Evolutionary conservation across 2,888 invertebrate species (phyloP), one percentile per base, ranked within the genome.

Genomic region (Aricia artaxerxes): DNA sequence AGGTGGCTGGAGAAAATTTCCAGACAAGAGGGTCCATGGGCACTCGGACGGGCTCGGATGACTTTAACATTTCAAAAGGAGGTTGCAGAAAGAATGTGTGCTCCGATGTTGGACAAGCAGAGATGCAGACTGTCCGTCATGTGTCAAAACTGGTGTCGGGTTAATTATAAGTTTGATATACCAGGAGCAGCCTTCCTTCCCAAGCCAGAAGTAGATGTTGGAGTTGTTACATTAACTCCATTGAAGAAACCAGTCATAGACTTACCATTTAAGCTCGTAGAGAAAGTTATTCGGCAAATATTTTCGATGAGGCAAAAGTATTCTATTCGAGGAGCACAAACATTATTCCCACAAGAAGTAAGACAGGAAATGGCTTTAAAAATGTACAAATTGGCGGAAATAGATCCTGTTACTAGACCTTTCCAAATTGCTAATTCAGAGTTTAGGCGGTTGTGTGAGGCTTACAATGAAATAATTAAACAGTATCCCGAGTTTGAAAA

Each of bases 41-140:
- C 93, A 0, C 96, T 96, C 87, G 99, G 98, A 0, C 95, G 99
- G 75, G 96, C 97, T 0, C 95, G 96, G 79, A 96, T 99, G 96
- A 98, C 98, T 0, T 93, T 99, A 77, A 99, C 99, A 11, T 99
- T 99, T 95, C 99, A 99, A 91, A 97, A 98, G 86, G 99, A 99
- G 95, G 99, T 99, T 0, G 99, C 98, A 0, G 97, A 99, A 88
- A 95, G 99, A 83, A 97, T 99, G 91, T 96, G 97, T 6, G 98
- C 99, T 1, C 95, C 95, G 0, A 94, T 96, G 11, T 91, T 95
- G 35, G 90, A 95, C 77, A 89, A 92, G 1, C 97, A 98, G 86
- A 95, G 99, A 83, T 98, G 98, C 88, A 95, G 99, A 49, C 93
- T 99, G 35, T 99, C 99, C 0, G 96, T 99, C 0, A 99, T 99